Percentiles rank a stretch among this genome's conserved stretches.
Conservation (phyloP, 2,888 invertebrate species). For the Quadroppia sp. region DNA sequence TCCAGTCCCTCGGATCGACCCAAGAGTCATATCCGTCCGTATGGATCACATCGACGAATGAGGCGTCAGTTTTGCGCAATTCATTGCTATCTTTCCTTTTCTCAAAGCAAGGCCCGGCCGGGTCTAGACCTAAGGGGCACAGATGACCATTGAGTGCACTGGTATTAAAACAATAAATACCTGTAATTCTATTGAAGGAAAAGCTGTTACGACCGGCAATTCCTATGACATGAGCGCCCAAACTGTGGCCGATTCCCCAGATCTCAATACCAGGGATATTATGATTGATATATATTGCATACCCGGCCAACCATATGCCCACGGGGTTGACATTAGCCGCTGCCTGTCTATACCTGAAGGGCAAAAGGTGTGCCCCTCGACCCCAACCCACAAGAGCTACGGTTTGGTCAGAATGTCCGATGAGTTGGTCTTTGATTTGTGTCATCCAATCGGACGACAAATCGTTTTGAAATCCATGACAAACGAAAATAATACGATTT, state of each 20-base stretch:
- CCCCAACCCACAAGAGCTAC: slow-evolving; percentile 39
- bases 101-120: slow-evolving; percentile 40
- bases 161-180: background rate
- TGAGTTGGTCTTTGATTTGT: slow-evolving; percentile 26
- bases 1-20: slow-evolving; percentile 38
- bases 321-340: slow-evolving; percentile 34
- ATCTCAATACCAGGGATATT: background rate
- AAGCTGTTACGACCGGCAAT: slow-evolving; percentile 18
- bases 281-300: background rate
- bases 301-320: slow-evolving; percentile 30
- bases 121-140: slow-evolving; percentile 29
- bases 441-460: slow-evolving; percentile 37
- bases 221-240: slow-evolving; percentile 40
- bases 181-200: slow-evolving; percentile 33
- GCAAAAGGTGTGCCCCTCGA: slow-evolving; percentile 30
- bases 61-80: slow-evolving; percentile 22
- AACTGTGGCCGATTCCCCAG: slow-evolving; percentile 40
- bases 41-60: slow-evolving; percentile 39
- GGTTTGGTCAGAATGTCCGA: slow-evolving; percentile 27
- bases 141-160: background rate
- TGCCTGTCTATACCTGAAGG: slow-evolving; percentile 32
- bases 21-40: slow-evolving; percentile 39
- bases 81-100: background rate
- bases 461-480: slow-evolving; percentile 40
- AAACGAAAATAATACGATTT: slow-evolving; percentile 28